These are phyloP conservation scores for Onychostruthus taczanowskii DNA, from an alignment of 2,113 vertebrate genomes.

Conservation along the genomic window DNA sequence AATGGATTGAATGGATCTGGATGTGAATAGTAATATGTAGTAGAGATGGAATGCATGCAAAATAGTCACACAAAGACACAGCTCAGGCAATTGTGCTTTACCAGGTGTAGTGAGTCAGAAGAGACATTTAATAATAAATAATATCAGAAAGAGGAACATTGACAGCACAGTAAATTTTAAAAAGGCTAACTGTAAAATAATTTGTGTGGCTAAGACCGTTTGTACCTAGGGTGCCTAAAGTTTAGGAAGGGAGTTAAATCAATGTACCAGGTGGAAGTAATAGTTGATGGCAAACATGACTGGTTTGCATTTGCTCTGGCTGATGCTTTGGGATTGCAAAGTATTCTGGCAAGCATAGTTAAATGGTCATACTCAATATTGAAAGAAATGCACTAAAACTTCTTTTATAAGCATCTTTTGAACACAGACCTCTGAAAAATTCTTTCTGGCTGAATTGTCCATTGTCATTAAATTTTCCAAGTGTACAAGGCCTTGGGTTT, in stretches of 20 bases:
- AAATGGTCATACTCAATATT: not conserved
- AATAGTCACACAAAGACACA: not conserved
- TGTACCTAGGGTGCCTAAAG: not conserved
- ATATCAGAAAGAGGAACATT: not conserved
- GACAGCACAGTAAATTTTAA: not conserved
- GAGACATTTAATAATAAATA: not conserved
- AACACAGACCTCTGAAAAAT: not conserved
- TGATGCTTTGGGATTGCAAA: not conserved
- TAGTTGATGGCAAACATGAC: not conserved
- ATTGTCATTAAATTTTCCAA: not conserved
- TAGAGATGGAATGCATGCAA: not conserved
- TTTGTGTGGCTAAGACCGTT: not conserved
- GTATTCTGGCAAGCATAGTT: rapidly evolving
- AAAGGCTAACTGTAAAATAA: not conserved
- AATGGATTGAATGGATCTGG: not conserved
- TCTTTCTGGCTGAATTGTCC: not conserved
- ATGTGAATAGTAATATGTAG: not conserved
- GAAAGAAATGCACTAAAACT: not conserved
- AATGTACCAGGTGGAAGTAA: not conserved
- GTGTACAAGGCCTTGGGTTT: not conserved
- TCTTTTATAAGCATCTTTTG: not conserved
- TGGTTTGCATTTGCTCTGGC: not conserved
- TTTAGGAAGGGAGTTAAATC: not conserved
- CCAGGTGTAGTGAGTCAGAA: not conserved
- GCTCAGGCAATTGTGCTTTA: not conserved